These are phyloP conservation scores for Schrankia costaestrigalis DNA, from an alignment of 2,888 invertebrate genomes.

Conservation along the genomic window DNA sequence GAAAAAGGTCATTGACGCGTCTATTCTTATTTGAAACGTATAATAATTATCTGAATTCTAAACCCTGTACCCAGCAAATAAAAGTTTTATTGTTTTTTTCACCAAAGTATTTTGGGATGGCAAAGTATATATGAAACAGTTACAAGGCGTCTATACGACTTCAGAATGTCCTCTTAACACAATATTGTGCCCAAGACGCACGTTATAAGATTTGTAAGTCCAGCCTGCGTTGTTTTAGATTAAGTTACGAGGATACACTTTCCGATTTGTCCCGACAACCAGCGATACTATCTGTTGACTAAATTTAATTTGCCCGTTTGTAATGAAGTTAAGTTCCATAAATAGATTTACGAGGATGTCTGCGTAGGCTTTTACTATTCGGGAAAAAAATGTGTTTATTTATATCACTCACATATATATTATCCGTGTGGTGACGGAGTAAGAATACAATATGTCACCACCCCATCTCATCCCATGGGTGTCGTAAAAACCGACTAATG, in stretches of 20 bases:
- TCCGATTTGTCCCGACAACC: constrained; percentile 22
- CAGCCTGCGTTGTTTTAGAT: constrained; percentile 21
- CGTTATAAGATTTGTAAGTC: constrained; percentile 29
- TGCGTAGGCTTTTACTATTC: constrained; percentile 27
- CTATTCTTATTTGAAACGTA: too few relatives aligned
- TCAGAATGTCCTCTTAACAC: constrained; percentile 26
- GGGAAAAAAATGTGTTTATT: constrained; percentile 9
- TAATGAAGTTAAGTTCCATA: constrained; percentile 29
- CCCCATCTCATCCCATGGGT: too few relatives aligned
- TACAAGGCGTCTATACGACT: constrained; percentile 11
- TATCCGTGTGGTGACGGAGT: too few relatives aligned
- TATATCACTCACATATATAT: too few relatives aligned
- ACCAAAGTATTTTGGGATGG: too few relatives aligned
- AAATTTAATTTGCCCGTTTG: constrained; percentile 23
- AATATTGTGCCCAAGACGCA: constrained; percentile 26
- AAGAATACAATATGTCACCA: too few relatives aligned
- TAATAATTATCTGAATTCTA: too few relatives aligned
- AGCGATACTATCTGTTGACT: constrained; percentile 16
- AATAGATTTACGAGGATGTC: constrained; percentile 19
- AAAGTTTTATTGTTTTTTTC: too few relatives aligned
- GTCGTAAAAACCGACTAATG: too few relatives aligned
- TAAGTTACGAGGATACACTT: constrained; percentile 26
- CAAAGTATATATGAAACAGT: too few relatives aligned
- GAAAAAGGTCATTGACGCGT: too few relatives aligned
- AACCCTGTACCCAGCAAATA: too few relatives aligned